Conservation (phyloP, 2,888 invertebrate species). For the Drosophila pseudotalamancana region DNA sequence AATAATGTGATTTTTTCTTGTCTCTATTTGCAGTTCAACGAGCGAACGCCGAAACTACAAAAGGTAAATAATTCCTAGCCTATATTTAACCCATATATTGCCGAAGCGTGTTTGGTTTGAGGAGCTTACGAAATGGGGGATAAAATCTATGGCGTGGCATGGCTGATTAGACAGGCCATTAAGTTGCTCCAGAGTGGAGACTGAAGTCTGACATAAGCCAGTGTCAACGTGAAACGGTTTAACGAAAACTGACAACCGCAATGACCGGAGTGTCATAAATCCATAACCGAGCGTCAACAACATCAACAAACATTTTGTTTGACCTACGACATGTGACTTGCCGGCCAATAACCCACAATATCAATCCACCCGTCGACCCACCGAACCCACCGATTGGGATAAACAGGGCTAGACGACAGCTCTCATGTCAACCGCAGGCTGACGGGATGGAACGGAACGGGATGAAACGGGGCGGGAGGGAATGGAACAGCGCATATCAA, state of each 20-base stretch:
- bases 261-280: slow-evolving; percentile 79
- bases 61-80: slow-evolving; percentile 43
- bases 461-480: no score
- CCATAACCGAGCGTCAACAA: slow-evolving; percentile 79
- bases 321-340: slow-evolving; percentile 77
- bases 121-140: slow-evolving; percentile 37
- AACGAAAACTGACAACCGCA: slow-evolving; percentile 77
- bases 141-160: slow-evolving; percentile 43
- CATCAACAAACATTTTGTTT: slow-evolving; percentile 77
- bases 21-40: slow-evolving; percentile 73
- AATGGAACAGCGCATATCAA: slow-evolving; percentile 15
- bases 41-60: slow-evolving; percentile 39
- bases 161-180: slow-evolving; percentile 54
- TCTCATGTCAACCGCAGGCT: slow-evolving; percentile 75
- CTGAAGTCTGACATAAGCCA: slow-evolving; percentile 16
- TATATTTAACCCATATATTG: slow-evolving; percentile 43
- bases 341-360: slow-evolving; percentile 73
- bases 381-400: slow-evolving; percentile 12
- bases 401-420: slow-evolving; percentile 55
- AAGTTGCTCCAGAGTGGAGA: slow-evolving; percentile 16
- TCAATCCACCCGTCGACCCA: slow-evolving; percentile 27
- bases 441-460: slow-evolving; percentile 33
- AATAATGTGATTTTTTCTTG: slow-evolving; percentile 69
- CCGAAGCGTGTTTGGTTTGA: slow-evolving; percentile 62
- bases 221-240: slow-evolving; percentile 57